phyloP scores from a whole-genome alignment of 2,113 vertebrate species.

The Ophiodon elongatus region DNA sequence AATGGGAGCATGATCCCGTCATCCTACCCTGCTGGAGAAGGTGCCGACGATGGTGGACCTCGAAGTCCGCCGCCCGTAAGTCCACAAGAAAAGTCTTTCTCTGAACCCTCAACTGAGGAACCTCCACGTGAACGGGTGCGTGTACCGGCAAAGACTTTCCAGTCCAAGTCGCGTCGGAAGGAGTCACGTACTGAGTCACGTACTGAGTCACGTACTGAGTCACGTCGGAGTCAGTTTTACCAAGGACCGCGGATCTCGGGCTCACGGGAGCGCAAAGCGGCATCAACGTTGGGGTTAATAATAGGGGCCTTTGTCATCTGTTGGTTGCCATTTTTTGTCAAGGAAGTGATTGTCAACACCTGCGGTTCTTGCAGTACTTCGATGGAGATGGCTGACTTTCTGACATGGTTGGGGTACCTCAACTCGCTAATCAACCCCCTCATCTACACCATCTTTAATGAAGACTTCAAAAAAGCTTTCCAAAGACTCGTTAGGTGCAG shows the following conservation, averaged over 20 bases:
- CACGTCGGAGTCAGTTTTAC: conserved; percentile 87
- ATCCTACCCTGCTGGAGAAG: conserved; percentile 85
- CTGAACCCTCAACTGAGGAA: conserved; percentile 91
- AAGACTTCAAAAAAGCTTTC: conserved; percentile 99
- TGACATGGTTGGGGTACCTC: conserved; percentile 97
- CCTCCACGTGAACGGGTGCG: conserved; percentile 84
- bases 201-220: conserved; percentile 82
- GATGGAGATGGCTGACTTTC: conserved; percentile 93
- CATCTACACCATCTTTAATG: conserved; percentile 99
- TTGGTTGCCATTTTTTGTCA: conserved; percentile 98
- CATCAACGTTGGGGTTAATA: conserved; percentile 94
- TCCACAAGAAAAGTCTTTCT: conserved; percentile 89
- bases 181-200: conserved; percentile 84
- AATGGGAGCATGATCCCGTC: conserved; percentile 92
- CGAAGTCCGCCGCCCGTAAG: conserved; percentile 84
- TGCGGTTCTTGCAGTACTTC: conserved; percentile 91
- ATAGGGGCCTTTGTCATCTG: conserved; percentile 97
- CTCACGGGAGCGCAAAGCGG: conserved; percentile 93
- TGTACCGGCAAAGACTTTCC: conserved; percentile 80
- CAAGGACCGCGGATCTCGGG: conserved; percentile 93
- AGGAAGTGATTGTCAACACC: conserved; percentile 95
- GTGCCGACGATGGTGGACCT: conserved; percentile 76
- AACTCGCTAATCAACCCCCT: conserved; percentile 99
- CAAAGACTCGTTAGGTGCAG: conserved; percentile 93
- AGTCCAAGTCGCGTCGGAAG: conserved; percentile 79